Evolutionary conservation across 2,113 vertebrate species (phyloP).

Genomic region (Corvus hawaiiensis): DNA sequence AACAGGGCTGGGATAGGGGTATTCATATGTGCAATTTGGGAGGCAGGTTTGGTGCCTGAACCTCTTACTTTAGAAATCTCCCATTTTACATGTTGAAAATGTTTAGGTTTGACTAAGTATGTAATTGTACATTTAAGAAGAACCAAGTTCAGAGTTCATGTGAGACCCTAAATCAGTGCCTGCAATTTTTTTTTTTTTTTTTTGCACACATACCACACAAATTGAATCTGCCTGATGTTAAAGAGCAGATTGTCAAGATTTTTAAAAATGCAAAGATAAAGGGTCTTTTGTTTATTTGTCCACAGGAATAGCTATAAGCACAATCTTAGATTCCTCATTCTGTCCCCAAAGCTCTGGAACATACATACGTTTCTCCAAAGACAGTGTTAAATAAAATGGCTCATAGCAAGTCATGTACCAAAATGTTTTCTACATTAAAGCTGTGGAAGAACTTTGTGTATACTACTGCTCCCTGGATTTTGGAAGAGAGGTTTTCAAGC

Average conservation of each 20-base stretch:
- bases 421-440: neutral
- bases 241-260: neutral
- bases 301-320: neutral
- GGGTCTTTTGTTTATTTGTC: neutral
- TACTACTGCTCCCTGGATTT: neutral
- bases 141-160: neutral
- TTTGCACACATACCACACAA: neutral
- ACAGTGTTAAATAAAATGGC: neutral
- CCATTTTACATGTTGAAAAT: neutral
- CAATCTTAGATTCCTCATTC: neutral
- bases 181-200: neutral
- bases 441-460: neutral
- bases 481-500: neutral
- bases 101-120: neutral
- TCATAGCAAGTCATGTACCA: neutral
- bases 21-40: neutral
- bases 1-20: neutral
- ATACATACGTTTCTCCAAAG: neutral
- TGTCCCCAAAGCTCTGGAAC: neutral
- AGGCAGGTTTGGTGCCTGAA: neutral
- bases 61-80: neutral
- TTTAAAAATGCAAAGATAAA: neutral
- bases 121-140: neutral
- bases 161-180: neutral
- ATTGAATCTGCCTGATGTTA: neutral